Conservation (phyloP, 2,888 invertebrate species). For the Ectobius pallidus region DNA sequence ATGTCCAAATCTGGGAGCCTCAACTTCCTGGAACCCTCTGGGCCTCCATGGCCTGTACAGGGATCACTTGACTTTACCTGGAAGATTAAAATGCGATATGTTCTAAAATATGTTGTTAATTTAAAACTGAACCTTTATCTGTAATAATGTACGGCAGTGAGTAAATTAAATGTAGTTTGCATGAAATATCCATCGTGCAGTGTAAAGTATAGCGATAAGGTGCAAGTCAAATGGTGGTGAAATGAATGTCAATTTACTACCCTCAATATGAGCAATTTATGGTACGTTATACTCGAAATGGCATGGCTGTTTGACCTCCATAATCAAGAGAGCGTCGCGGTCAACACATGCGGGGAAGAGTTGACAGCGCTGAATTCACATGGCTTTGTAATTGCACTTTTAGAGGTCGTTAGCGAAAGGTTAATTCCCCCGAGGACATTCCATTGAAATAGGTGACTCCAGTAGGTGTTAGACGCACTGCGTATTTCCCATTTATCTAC, state of each 20-base stretch:
- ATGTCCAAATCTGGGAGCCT: too few species aligned
- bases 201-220: too few species aligned
- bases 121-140: too few species aligned
- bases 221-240: neutral
- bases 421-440: conserved; percentile 1
- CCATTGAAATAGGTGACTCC: neutral
- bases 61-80: too few species aligned
- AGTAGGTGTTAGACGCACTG: neutral
- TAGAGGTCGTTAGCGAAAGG: conserved; percentile 28
- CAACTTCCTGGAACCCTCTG: too few species aligned
- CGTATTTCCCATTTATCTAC: neutral
- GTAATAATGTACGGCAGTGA: too few species aligned
- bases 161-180: too few species aligned
- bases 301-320: neutral
- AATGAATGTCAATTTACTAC: neutral
- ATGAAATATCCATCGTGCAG: too few species aligned
- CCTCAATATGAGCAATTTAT: neutral
- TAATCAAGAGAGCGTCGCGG: neutral
- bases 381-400: conserved; percentile 24
- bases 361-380: neutral
- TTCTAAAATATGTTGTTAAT: too few species aligned
- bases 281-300: neutral
- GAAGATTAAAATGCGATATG: too few species aligned
- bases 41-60: too few species aligned
- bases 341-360: neutral